Evolutionary conservation across 2,113 vertebrate species (phyloP).

Genomic region (Uria lomvia): DNA sequence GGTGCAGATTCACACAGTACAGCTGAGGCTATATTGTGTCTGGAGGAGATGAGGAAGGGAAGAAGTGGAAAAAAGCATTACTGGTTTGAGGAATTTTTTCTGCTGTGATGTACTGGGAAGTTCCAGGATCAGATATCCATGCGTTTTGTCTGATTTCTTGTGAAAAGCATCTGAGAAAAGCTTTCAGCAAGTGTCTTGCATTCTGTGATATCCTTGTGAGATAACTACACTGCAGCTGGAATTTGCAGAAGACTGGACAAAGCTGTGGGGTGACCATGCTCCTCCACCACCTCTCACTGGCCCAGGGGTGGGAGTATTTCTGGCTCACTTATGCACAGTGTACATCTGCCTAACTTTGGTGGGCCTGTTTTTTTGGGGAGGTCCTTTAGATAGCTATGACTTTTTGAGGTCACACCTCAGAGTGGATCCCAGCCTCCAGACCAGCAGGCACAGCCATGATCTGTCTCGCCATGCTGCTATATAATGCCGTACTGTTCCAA

Average conservation of each 20-base stretch:
- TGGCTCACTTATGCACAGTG: neutral
- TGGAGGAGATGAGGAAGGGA: neutral
- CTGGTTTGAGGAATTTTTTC: neutral
- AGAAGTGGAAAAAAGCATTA: neutral
- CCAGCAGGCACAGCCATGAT: neutral
- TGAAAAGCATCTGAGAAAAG: neutral
- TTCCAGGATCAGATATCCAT: neutral
- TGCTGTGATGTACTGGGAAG: neutral
- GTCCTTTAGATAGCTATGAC: neutral
- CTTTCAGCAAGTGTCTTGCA: neutral
- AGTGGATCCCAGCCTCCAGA: neutral
- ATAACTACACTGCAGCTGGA: too few relatives aligned
- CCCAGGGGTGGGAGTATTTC: neutral
- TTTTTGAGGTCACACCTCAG: neutral
- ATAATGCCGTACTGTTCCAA: too few relatives aligned
- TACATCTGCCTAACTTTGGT: neutral
- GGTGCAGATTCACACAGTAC: too few relatives aligned
- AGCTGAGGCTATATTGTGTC: neutral
- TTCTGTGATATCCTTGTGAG: neutral
- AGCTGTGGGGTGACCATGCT: neutral
- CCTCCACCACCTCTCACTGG: too few relatives aligned
- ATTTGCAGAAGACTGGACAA: neutral
- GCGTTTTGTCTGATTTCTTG: neutral
- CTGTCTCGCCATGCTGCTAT: neutral
- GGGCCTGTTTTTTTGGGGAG: neutral